Conservation (phyloP, 2,888 invertebrate species). For the Eretmocerus hayati region DNA sequence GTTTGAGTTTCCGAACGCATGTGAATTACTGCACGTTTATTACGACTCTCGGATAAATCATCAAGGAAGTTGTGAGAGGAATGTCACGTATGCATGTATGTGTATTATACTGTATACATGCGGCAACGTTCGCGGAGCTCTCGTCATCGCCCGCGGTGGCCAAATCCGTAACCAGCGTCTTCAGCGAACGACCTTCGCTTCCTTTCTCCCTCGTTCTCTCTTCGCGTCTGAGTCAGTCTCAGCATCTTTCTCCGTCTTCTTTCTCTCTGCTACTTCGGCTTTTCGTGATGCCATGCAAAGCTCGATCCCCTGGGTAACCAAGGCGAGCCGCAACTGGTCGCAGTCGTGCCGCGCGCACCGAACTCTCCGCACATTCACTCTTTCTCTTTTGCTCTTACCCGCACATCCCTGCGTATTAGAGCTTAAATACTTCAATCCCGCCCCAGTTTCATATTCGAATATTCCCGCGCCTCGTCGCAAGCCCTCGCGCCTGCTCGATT, state of each 20-base stretch:
- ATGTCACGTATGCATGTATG: not conserved
- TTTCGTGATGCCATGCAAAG: not conserved
- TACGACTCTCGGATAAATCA: not conserved
- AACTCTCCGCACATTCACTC: constrained; percentile 10
- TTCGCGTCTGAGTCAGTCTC: constrained; percentile 6
- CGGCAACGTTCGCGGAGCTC: not conserved
- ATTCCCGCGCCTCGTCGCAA: constrained; percentile 11
- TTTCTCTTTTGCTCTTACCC: not conserved
- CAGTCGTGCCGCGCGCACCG: constrained; percentile 24
- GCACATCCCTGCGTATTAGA: not conserved
- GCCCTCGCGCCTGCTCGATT: not conserved
- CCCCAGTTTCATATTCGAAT: constrained; percentile 12
- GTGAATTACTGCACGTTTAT: not conserved
- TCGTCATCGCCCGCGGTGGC: constrained; percentile 7
- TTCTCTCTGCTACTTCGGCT: constrained; percentile 1
- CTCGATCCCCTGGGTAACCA: not conserved
- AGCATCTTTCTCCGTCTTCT: constrained; percentile 12
- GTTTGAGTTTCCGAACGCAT: too few species aligned
- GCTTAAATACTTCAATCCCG: constrained; percentile 2
- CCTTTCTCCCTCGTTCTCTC: constrained; percentile 3
- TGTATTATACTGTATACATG: too few species aligned
- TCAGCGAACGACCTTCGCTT: constrained; percentile 11
- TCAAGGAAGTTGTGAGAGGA: not conserved
- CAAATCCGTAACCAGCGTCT: constrained; percentile 18
- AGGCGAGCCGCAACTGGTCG: constrained; percentile 3